Conservation (phyloP, 2,113 vertebrate genomes). For the Macroglossus sobrinus region DNA sequence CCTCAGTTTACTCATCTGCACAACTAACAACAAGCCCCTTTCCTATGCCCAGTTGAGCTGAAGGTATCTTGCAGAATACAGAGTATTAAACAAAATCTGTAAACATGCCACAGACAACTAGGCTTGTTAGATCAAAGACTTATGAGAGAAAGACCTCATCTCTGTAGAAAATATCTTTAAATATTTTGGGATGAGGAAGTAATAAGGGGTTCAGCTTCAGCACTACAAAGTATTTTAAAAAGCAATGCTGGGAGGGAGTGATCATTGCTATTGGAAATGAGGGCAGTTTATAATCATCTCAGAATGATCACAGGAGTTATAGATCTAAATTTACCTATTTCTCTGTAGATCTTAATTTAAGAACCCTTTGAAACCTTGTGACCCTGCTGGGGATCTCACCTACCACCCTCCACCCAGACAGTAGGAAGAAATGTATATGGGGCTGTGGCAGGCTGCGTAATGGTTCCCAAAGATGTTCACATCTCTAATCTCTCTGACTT, state of each 20-base stretch:
- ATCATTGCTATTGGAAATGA: not conserved
- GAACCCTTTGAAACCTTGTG: not conserved
- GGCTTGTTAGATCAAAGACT: not conserved
- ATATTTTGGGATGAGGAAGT: conserved; percentile 4
- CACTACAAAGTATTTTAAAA: conserved; percentile 11
- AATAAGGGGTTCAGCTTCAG: not conserved
- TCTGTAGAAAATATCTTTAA: conserved; percentile 18
- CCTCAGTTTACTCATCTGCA: not conserved
- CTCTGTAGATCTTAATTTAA: not conserved
- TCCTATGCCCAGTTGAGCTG: not conserved
- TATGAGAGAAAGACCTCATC: not conserved
- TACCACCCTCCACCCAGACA: not conserved
- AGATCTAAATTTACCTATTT: not conserved
- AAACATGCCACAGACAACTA: not conserved
- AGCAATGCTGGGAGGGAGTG: not conserved
- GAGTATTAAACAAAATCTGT: not conserved
- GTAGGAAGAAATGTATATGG: not conserved
- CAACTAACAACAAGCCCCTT: not conserved
- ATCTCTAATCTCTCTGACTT: not conserved
- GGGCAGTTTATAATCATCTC: not conserved
- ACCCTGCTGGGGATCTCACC: not conserved
- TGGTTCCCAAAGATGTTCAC: not conserved
- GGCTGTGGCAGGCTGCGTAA: not conserved
- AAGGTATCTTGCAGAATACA: not conserved
- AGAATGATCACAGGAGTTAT: not conserved